These are phyloP conservation scores for Phalacrocorax carbo DNA, from an alignment of 2,113 vertebrate species.

Conservation along the genomic window DNA sequence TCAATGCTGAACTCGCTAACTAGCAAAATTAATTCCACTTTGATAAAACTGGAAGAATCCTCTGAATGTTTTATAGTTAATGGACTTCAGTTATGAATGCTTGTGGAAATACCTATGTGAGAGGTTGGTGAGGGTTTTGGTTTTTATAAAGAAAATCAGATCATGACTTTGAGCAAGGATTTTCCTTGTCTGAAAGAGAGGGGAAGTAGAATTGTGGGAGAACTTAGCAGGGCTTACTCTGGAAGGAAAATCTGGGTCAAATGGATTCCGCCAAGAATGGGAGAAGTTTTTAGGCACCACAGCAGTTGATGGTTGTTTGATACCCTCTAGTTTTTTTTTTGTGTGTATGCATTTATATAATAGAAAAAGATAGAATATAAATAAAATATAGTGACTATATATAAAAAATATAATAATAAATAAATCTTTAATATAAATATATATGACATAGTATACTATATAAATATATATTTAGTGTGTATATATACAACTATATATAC, in stretches of 20 bases:
- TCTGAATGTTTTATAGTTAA: background rate
- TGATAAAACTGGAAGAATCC: background rate
- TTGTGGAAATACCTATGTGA: background rate
- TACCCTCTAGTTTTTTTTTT: background rate
- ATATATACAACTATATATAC: background rate
- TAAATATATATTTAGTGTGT: background rate
- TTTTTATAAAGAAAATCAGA: background rate
- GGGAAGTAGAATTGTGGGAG: background rate
- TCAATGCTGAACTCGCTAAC: background rate
- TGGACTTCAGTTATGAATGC: background rate
- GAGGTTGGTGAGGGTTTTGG: background rate
- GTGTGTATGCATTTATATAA: too few species aligned
- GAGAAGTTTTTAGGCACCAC: background rate
- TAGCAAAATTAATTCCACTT: background rate
- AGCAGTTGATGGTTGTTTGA: background rate
- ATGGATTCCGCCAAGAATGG: background rate
- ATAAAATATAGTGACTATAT: too few species aligned
- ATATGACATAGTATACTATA: background rate
- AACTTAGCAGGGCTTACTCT: background rate
- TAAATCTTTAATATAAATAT: background rate
- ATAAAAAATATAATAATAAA: background rate
- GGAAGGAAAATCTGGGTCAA: background rate
- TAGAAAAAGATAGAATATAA: too few species aligned
- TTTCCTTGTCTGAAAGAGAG: background rate
- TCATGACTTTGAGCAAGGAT: background rate